Evolutionary conservation across 1,140 invertebrate genomes (phyloP).

Genomic region (Whitmania pigra): DNA sequence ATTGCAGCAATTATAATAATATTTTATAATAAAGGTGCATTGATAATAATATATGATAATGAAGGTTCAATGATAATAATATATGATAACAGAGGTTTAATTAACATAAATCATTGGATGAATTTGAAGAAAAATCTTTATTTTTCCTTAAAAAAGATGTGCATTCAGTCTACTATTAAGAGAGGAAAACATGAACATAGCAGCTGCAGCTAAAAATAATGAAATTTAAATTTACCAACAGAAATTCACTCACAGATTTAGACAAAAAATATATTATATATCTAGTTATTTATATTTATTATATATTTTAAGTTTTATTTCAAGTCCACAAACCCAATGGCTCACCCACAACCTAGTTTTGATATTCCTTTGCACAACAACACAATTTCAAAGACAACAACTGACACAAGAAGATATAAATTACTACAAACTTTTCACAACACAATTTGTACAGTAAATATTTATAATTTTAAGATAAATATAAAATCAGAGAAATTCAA

Average conservation of each 20-base stretch:
- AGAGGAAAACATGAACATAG: not conserved
- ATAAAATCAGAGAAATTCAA: too few relatives aligned
- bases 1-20: not conserved
- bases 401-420: too few relatives aligned
- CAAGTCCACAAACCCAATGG: not conserved
- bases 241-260: not conserved
- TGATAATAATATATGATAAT: slow-evolving; percentile 2
- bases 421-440: too few relatives aligned
- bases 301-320: too few relatives aligned
- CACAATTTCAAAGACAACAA: not conserved
- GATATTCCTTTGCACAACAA: not conserved
- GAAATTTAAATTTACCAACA: not conserved
- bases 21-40: not conserved
- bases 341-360: not conserved
- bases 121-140: not conserved
- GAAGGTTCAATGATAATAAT: not conserved
- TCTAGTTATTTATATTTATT: too few relatives aligned
- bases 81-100: not conserved
- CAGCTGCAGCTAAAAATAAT: not conserved
- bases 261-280: slow-evolving; percentile 3
- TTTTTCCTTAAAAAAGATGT: too few relatives aligned
- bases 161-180: not conserved
- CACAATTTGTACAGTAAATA: too few relatives aligned
- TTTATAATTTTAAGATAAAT: too few relatives aligned
- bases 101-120: not conserved